Conservation (phyloP, 2,888 invertebrate genomes). For the Horisme vitalbata region DNA sequence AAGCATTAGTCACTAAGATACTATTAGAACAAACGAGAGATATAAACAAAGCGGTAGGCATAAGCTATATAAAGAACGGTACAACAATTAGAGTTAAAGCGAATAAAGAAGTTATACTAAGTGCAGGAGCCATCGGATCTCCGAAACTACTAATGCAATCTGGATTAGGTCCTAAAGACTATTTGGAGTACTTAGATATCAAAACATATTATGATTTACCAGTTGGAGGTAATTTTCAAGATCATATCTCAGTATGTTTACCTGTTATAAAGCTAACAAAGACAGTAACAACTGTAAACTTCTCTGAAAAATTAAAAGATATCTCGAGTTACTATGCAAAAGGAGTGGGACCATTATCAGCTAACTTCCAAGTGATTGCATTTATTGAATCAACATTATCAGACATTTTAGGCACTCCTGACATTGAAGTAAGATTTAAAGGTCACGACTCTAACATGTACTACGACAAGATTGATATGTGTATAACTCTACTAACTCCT, state of each 20-base stretch:
- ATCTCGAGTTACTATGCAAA: constrained; percentile 68
- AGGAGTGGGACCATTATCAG: constrained; percentile 68
- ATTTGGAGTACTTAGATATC: constrained; percentile 70
- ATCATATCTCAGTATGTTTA: constrained; percentile 71
- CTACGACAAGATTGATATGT: constrained; percentile 71
- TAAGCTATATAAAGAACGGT: constrained; percentile 71
- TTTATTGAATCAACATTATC: constrained; percentile 67
- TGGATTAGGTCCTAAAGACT: constrained; percentile 71
- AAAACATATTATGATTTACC: constrained; percentile 61
- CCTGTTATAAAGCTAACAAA: constrained; percentile 67
- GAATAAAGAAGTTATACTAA: constrained; percentile 65
- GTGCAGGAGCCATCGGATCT: constrained; percentile 72
- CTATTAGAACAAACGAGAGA: constrained; percentile 52
- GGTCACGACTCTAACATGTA: constrained; percentile 77
- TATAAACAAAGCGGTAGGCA: constrained; percentile 50
- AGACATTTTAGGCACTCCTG: constrained; percentile 66
- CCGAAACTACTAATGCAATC: constrained; percentile 75
- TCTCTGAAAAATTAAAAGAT: constrained; percentile 69
- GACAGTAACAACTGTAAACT: constrained; percentile 61
- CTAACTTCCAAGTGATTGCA: constrained; percentile 73
- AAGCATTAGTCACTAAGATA: constrained; percentile 71
- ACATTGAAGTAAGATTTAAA: constrained; percentile 71
- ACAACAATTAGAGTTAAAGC: constrained; percentile 56
- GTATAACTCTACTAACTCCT: constrained; percentile 69
- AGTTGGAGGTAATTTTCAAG: constrained; percentile 75